These are phyloP conservation scores for Sorex araneus DNA, from an alignment of 2,113 vertebrate species.

Conservation along the genomic window DNA sequence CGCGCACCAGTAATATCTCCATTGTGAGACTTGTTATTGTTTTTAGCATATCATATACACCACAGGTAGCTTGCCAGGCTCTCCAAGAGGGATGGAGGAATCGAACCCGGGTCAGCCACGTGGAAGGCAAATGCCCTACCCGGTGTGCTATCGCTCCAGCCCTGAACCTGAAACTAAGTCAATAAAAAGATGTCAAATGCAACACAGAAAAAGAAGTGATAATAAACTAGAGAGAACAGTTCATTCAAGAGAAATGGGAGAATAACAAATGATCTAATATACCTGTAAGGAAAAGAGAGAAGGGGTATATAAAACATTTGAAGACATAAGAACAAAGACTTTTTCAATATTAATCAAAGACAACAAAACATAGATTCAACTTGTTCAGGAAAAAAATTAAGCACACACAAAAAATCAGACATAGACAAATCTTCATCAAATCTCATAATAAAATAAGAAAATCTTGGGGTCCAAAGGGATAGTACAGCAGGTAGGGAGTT, in stretches of 20 bases:
- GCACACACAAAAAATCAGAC: neutral
- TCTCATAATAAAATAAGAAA: neutral
- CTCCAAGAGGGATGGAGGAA: no score
- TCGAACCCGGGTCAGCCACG: no score
- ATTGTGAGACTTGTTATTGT: no score
- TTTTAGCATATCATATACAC: no score
- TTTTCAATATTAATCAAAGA: slow-evolving; percentile 37
- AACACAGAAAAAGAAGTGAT: neutral
- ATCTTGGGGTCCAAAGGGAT: no score
- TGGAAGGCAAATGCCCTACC: no score
- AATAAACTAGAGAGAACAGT: neutral
- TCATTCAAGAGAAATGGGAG: neutral
- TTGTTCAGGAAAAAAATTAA: slow-evolving; percentile 33
- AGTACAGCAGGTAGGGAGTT: no score
- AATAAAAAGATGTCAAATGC: neutral
- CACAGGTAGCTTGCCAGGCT: no score
- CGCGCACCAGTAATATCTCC: no score
- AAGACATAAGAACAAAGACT: neutral
- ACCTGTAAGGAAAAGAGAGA: neutral
- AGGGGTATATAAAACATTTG: neutral
- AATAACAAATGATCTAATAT: neutral
- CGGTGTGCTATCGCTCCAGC: no score
- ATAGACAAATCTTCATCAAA: slow-evolving; percentile 22
- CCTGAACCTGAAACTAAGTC: neutral
- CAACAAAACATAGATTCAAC: slow-evolving; percentile 9